Evolutionary conservation across 2,797 vertebrate genomes (phyloP), one percentile per base, ranked within the genome.

Genomic region (Micrastur ruficollis): DNA sequence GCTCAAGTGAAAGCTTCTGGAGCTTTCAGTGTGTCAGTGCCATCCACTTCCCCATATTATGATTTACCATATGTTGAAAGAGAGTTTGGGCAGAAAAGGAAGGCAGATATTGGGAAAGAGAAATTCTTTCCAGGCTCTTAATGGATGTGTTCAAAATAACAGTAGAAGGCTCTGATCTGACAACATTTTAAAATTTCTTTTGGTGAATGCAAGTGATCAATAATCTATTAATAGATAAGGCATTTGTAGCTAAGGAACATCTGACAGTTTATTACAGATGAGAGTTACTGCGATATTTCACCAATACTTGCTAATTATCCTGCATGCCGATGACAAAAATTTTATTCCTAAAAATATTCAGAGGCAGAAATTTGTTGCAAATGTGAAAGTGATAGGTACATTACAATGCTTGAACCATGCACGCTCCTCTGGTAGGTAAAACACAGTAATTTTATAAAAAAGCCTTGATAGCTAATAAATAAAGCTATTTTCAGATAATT

Each of bases 401-500:
- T 58, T 67, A 68, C 92, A 91, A 47, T 70, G 7, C 34, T 85
- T 84, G 82, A 86, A 61, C 26, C 34, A 9, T 29, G 25, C 46
- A 23, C 29, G 14, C 16, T 70, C 16, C 36, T 89, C 44, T 63
- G 49, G 12, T 23, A 76, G 40, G 42, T 74, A 63, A 92, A 92
- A 52, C 29, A 47, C 22, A 86, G 29, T 53, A 73, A 65, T 42
- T 82, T 40, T 20, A n/a, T 53, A 6, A 8, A 67, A 76, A 76
- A 67, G 5, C 8, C 17, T 47, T 73, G 32, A 46, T 58, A 81
- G 23, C 9, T 83, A 80, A 76, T 47, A 95, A 93, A 82, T 59
- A 89, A 86, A 87, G n/a, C 21, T 74, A 56, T 95, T 94, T 89
- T 73, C 59, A 82, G 81, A 42, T 80, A 78, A 91, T 71, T 85